Evolutionary conservation across 2,888 invertebrate genomes (phyloP), one percentile per base, ranked within the genome.

Genomic region (Molanna angustata): DNA sequence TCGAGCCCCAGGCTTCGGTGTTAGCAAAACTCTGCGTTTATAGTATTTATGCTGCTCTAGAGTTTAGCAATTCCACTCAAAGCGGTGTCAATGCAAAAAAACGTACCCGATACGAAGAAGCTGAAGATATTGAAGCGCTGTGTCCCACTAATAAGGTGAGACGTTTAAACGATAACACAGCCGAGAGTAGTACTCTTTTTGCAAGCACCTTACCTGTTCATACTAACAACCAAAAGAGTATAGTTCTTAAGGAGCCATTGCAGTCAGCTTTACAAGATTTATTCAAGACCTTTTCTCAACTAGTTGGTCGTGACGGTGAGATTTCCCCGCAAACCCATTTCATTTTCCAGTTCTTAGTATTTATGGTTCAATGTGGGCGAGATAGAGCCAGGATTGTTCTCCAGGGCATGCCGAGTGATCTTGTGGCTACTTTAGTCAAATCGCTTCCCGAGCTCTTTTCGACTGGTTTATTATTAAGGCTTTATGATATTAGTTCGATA

Each of bases 271-370:
- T 90, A 17, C 83, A 84, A 54, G 80, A 81, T 55, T 71, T 90
- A n/a, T 86, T 86, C 62, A 80, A 80, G 53, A 83, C 85, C 21
- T 88, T 90, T 63, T 80, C 84, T 20, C 82, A 85, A 60, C 75
- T 87, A 45, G 85, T 82, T 35, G 81, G 80, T 1, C 78, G 81
- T 63, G 85, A 86, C 63, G 88, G 90, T n/a, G 84, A 87, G 62
- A 79, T 91, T 0, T 88, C 90, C 1, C 89, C 90, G 45, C 89
- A 90, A 66, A 88, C 90, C 1, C 84, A 89, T 66, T 92, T 92
- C 65, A 86, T 90, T 49, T 82, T 88, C 62, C 84, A 90, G 64
- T 86, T 92, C 64, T 73, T 92, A 27, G 80, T 85, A 44, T 78
- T 84, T 57, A 76, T 88, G 40, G 90, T 91, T 1, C 84, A 86